Evolutionary conservation across 1,140 invertebrate genomes (phyloP), one percentile per base, ranked within the genome.

Genomic region (Lepidotrigona ventralis): DNA sequence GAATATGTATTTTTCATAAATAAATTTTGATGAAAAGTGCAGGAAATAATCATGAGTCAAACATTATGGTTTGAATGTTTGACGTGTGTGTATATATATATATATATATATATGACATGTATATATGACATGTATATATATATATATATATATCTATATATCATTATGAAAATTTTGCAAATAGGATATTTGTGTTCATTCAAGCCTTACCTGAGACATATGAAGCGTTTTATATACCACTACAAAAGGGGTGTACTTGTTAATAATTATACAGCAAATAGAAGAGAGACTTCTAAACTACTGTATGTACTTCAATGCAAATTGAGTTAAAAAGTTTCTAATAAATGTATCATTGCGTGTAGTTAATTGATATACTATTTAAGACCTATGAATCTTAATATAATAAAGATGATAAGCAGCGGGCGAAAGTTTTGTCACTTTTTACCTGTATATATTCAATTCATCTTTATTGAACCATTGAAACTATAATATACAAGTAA

Each of bases 401-500:
- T 84, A 76, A 87, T 64, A 77, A 87, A 87, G 63, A 84, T 17
- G 51, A 33, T 51, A 66, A 78, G 51, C 26, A 75, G 64, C 46
- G 26, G 19, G n/a, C 14, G 29, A 29, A 46, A 15, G n/a, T 17
- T 26, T 75, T 69, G 56, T 76, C 54, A n/a, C 14, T 79, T 60
- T 64, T 19, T 29, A 23, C 39, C 26, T 58, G 46, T 83, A 39
- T 83, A 39, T 66, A 63, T 80, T 86, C 66, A 76, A 64, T 77
- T 76, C 76, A 76, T 77, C 81, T 88, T 86, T 88, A 86, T 86
- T 88, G 85, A 86, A 86, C 69, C 75, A 88, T 71, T 69, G 85
- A 85, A 89, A 86, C 71, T 82, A 79, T 89, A 86, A 84, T 86
- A 77, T 68, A 89, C 85, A 86, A 60, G 53, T 84, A 85, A 84